Percentiles rank a stretch among this genome's conserved stretches.
Conservation (phyloP, 2,113 vertebrate genomes). For the Cricetomys ansorgei region DNA sequence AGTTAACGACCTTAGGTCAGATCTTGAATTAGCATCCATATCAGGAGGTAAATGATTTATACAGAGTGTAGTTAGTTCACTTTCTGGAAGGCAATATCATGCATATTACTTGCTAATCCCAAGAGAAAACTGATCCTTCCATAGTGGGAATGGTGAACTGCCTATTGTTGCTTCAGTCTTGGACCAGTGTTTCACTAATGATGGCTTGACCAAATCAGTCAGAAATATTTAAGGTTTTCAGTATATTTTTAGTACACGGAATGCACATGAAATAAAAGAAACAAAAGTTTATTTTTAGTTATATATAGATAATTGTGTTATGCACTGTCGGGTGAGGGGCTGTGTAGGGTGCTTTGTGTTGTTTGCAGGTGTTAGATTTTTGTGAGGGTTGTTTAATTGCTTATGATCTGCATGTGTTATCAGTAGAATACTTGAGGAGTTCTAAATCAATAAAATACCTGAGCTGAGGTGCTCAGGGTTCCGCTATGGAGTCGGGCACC, state of each 20-base stretch:
- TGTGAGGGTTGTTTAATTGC: no score
- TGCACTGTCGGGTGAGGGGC: no score
- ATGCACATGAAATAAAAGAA: not conserved
- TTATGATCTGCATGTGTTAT: no score
- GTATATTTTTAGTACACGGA: not conserved
- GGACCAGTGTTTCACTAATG: not conserved
- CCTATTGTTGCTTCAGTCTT: not conserved
- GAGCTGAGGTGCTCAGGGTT: no score
- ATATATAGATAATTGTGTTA: no score
- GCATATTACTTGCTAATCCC: not conserved
- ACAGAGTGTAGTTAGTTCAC: not conserved
- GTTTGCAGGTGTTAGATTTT: no score
- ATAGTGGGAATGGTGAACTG: not conserved
- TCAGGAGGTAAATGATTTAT: not conserved
- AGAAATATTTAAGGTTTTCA: not conserved
- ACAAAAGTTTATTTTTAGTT: no score
- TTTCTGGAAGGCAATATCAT: not conserved
- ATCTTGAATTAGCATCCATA: constrained; percentile 24
- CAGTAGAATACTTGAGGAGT: no score
- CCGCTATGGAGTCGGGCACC: no score
- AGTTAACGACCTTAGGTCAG: not conserved
- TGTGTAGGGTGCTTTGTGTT: no score
- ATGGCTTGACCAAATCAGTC: not conserved
- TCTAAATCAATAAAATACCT: no score
- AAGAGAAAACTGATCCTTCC: not conserved